Evolutionary conservation across 2,888 invertebrate genomes (phyloP).

Genomic region (Ctenicera cuprea): DNA sequence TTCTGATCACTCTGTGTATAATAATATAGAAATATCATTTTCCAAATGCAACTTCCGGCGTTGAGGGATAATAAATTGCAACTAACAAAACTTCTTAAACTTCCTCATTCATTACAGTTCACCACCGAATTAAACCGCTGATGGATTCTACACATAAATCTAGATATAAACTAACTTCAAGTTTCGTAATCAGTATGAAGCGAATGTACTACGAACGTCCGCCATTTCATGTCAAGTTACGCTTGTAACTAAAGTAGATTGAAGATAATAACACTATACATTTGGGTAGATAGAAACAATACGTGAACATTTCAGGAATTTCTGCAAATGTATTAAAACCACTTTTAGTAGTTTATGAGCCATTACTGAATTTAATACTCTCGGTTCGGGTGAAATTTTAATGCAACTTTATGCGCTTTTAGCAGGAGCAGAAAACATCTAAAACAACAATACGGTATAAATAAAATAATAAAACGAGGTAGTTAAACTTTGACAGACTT

Average conservation of each 20-base stretch:
- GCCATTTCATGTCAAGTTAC: conserved; percentile 16
- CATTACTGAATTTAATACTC: not conserved
- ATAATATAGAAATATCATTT: no score
- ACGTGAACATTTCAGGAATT: not conserved
- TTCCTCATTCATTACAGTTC: conserved; percentile 37
- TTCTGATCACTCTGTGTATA: no score
- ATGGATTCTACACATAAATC: conserved; percentile 39
- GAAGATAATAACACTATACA: conserved; percentile 14
- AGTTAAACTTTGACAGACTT: not conserved
- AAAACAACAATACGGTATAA: not conserved
- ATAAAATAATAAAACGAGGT: not conserved
- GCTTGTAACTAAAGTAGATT: conserved; percentile 6
- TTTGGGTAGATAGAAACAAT: not conserved
- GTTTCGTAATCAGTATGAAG: conserved; percentile 23
- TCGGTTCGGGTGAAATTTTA: not conserved
- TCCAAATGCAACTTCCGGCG: no score
- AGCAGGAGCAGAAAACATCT: not conserved
- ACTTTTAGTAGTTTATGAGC: no score
- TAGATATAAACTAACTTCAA: conserved; percentile 32
- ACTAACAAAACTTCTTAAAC: conserved; percentile 6
- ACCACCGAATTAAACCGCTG: conserved; percentile 27
- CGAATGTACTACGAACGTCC: conserved; percentile 3
- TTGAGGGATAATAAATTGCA: not conserved
- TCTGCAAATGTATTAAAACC: no score
- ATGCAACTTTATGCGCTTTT: conserved; percentile 1